phyloP scores from a whole-genome alignment of 2,113 vertebrate genomes.

The Mus musculus region DNA sequence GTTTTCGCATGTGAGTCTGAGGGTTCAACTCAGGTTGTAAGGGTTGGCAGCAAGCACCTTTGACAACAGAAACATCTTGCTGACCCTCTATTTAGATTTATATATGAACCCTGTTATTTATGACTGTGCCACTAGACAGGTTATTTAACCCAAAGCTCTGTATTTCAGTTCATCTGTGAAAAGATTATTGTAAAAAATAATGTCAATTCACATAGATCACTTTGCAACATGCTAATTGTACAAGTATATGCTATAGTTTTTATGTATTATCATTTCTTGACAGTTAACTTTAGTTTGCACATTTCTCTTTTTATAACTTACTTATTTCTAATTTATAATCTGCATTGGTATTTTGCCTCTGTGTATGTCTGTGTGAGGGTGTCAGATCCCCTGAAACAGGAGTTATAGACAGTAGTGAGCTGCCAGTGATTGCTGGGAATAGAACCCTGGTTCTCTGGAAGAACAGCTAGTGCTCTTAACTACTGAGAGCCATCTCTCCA shows the following conservation, averaged over 20 bases:
- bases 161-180: conserved; percentile 47
- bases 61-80: neutral
- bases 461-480: neutral
- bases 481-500: neutral
- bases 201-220: neutral
- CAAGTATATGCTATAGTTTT: conserved; percentile 2
- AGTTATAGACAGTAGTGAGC: no score
- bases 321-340: neutral
- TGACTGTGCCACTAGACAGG: neutral
- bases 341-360: neutral
- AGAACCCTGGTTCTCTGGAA: neutral
- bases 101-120: neutral
- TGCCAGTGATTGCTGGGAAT: neutral
- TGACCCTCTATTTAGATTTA: neutral
- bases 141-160: conserved; percentile 4
- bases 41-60: neutral
- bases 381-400: neutral
- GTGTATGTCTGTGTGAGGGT: neutral
- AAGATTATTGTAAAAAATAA: conserved; percentile 38
- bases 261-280: neutral
- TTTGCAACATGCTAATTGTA: neutral
- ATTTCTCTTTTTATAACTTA: neutral
- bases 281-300: neutral
- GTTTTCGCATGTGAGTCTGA: neutral
- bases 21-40: neutral